Percentiles rank a stretch among this genome's conserved stretches.
Conservation (phyloP, 2,888 invertebrate species). For the Tetragonula carbonaria region DNA sequence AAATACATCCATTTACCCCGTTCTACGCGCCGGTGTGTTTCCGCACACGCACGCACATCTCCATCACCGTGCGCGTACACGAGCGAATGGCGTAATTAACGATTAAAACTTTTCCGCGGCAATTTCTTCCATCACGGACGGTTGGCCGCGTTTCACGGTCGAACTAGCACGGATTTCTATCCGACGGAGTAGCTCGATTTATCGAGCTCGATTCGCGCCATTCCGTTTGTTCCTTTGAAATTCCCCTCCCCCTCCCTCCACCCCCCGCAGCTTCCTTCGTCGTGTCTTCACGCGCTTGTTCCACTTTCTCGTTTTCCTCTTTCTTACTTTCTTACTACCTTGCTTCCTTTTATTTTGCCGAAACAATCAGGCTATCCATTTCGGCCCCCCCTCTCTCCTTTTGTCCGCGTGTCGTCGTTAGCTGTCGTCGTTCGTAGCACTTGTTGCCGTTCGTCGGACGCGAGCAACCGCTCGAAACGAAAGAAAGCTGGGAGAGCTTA, state of each 20-base stretch:
- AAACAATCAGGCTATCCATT: background rate
- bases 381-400: conserved; percentile 11
- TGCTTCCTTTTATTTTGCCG: background rate
- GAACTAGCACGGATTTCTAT: conserved; percentile 62
- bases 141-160: conserved; percentile 68
- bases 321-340: background rate
- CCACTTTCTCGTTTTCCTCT: background rate
- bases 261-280: background rate
- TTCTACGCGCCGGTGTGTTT: background rate
- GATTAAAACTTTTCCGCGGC: conserved; percentile 74
- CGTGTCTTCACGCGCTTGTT: background rate
- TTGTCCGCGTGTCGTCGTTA: conserved; percentile 13
- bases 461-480: background rate
- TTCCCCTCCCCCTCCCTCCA: background rate
- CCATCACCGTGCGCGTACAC: background rate
- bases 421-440: conserved; percentile 23
- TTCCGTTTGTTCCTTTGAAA: background rate
- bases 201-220: conserved; percentile 38
- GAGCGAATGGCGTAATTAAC: conserved; percentile 72
- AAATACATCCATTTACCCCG: conserved; percentile 46
- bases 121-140: conserved; percentile 72
- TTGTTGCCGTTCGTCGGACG: conserved; percentile 31
- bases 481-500: too few relatives aligned
- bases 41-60: background rate
- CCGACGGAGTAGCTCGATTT: conserved; percentile 43